Evolutionary conservation across 2,113 vertebrate species (phyloP).

Genomic region (Chaenocephalus aceratus): DNA sequence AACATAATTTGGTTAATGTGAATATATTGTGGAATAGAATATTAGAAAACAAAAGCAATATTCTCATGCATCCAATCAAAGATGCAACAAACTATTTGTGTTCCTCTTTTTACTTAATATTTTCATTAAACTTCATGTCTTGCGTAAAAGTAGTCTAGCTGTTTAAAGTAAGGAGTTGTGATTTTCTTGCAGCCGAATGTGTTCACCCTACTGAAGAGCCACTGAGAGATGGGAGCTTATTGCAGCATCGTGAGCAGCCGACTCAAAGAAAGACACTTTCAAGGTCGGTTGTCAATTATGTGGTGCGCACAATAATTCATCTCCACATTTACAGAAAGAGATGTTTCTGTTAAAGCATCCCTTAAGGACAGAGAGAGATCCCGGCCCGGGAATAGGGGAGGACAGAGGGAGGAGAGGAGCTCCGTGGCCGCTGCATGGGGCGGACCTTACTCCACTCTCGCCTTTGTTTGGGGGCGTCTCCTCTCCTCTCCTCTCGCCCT

Average conservation of each 20-base stretch:
- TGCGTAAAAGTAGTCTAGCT: neutral
- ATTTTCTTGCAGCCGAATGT: neutral
- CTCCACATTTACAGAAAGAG: neutral
- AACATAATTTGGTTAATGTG: neutral
- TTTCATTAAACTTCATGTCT: neutral
- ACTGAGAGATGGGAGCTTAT: neutral
- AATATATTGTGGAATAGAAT: neutral
- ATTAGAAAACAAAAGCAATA: neutral
- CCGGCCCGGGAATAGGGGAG: neutral
- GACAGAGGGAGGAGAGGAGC: conserved; percentile 26
- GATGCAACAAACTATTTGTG: no score
- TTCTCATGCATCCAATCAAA: no score
- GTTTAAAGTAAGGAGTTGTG: neutral
- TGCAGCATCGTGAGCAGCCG: neutral
- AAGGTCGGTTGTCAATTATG: neutral
- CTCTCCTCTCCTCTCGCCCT: conserved; percentile 46
- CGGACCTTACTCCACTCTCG: conserved; percentile 66
- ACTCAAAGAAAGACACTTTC: conserved; percentile 13
- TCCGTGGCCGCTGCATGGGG: conserved; percentile 50
- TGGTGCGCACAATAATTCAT: neutral
- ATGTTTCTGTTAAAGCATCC: no score
- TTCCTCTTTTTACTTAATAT: neutral
- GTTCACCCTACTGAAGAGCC: neutral
- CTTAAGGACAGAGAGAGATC: neutral
- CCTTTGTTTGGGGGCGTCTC: conserved; percentile 84